Percentiles rank a stretch among this genome's conserved stretches.
Conservation (phyloP, 2,888 invertebrate species). For the Cheilosia vulpina region DNA sequence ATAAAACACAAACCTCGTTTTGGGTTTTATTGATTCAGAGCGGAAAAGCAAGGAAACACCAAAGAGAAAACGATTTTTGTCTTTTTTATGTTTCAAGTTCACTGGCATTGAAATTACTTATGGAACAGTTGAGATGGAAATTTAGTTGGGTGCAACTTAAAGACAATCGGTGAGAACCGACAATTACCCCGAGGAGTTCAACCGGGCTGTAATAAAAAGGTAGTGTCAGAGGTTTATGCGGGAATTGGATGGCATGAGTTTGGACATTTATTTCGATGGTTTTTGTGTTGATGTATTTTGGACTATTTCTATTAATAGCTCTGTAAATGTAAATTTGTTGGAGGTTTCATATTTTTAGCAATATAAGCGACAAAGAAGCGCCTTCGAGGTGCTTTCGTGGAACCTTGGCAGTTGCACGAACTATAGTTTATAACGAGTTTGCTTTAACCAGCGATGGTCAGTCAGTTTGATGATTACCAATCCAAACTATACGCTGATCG, state of each 20-base stretch:
- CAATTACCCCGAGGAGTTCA: not conserved
- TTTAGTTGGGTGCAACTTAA: not conserved
- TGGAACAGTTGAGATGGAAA: conserved; percentile 5
- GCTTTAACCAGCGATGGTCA: no score
- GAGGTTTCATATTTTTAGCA: no score
- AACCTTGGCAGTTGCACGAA: no score
- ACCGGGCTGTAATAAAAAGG: no score
- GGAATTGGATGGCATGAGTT: not conserved
- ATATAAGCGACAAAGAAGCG: no score
- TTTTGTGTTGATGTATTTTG: not conserved
- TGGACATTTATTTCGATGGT: not conserved
- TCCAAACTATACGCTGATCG: no score
- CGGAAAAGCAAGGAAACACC: conserved; percentile 1
- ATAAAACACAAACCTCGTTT: conserved; percentile 4
- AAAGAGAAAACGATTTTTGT: conserved; percentile 18
- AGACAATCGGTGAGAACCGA: not conserved
- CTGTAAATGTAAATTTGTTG: no score
- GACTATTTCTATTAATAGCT: no score
- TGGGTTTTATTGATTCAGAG: conserved; percentile 52
- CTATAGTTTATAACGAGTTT: no score
- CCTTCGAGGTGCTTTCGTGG: no score
- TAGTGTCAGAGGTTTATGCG: not conserved
- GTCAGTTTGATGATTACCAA: no score
- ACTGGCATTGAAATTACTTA: conserved; percentile 51
- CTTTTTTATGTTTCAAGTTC: conserved; percentile 47